Percentiles rank a stretch among this genome's conserved stretches.
Evolutionary conservation across 2,113 vertebrate species (phyloP).

Genomic region (Paramisgurnus dabryanus): DNA sequence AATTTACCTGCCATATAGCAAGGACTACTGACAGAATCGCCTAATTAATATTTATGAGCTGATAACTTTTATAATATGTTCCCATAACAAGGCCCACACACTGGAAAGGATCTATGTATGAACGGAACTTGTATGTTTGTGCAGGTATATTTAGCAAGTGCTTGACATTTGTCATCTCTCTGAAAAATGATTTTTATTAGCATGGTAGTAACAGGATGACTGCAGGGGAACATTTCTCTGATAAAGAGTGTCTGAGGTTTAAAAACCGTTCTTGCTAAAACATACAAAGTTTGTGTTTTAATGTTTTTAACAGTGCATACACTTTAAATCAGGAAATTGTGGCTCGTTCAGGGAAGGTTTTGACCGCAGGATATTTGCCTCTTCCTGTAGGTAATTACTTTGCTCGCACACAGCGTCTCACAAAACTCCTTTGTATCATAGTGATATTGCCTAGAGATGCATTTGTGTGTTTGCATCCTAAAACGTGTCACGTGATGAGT

Average conservation of each 20-base stretch:
- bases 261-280: no score
- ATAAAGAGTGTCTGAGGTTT: neutral
- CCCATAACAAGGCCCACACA: neutral
- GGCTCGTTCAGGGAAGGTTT: slow-evolving; percentile 42
- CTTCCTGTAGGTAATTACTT: slow-evolving; percentile 63
- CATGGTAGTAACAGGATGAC: neutral
- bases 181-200: no score
- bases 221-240: neutral
- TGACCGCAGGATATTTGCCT: slow-evolving; percentile 37
- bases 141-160: neutral
- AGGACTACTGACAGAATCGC: no score
- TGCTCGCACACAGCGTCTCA: slow-evolving; percentile 49
- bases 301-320: neutral
- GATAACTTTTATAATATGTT: no score
- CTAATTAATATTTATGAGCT: no score
- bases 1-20: neutral
- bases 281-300: neutral
- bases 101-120: neutral
- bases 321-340: slow-evolving; percentile 53
- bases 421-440: slow-evolving; percentile 52
- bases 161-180: neutral
- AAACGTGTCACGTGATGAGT: slow-evolving; percentile 44
- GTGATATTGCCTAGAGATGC: slow-evolving; percentile 48
- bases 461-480: slow-evolving; percentile 31
- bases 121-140: neutral